Evolutionary conservation across 2,888 invertebrate genomes (phyloP), one percentile per base, ranked within the genome.

Genomic region (Microplitis deprimator): DNA sequence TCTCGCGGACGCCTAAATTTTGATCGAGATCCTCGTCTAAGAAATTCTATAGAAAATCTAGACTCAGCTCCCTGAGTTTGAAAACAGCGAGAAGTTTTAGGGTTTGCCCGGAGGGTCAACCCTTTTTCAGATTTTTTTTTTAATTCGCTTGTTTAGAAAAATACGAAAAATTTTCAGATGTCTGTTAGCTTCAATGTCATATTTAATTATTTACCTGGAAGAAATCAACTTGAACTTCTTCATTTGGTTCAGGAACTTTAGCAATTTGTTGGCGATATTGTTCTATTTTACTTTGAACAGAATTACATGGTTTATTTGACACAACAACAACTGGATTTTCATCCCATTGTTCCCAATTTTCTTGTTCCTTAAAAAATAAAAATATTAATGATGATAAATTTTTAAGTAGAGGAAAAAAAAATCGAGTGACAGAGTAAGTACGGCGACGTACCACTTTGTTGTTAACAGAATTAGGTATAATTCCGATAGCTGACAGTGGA

Each of bases 221-320:
- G 81, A 93, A 93, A 84, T 93, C 91, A 8, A 89, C 82, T 61
- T 89, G 87, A n/a, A 90, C 90, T 81, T 92, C 92, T 69, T 91
- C 90, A 62, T 75, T 62, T 4, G 89, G 84, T 62, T 90, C 89
- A 16, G 89, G 85, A 59, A 90, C 86, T 80, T 91, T 90, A 0
- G 90, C 89, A 73, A 91, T 89, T 77, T 92, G 92, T 80, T 93
- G 92, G 60, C 92, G 85, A 83, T 94, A 94, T 78, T 92, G 91
- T 76, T 94, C 93, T 71, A 94, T 94, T 84, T 93, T 93, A 82
- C 93, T 92, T 83, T 93, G 93, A 39, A 93, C 90, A 1, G 91
- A 91, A 81, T 87, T 89, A 5, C 85, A 77, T 6, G 91, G 91
- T 78, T 88, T 89, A 68, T 88, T 85, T 39, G 89, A 80, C 3